Evolutionary conservation across 2,797 vertebrate species (phyloP).

Genomic region (Sarcophilus harrisii): DNA sequence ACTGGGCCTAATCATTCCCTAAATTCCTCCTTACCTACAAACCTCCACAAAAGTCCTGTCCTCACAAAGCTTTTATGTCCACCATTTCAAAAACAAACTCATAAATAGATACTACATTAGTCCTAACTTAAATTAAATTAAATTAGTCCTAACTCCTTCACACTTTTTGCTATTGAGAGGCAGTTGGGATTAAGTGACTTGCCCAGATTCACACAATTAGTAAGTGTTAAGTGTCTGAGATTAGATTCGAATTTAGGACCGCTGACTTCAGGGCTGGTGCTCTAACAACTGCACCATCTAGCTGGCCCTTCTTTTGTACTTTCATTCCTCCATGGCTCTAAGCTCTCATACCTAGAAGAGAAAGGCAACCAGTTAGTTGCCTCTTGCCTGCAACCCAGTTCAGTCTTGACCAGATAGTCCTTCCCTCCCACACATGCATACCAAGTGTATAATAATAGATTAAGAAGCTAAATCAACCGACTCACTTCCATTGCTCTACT

Average conservation of each 20-base stretch:
- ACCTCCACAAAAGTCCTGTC: background rate
- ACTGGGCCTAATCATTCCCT: background rate
- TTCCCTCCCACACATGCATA: background rate
- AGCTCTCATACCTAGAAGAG: background rate
- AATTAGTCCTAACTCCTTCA: constrained; percentile 5
- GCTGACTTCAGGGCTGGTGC: too few relatives aligned
- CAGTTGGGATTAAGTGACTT: too few relatives aligned
- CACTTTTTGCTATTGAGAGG: background rate
- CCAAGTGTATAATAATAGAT: background rate
- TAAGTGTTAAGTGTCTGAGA: too few relatives aligned
- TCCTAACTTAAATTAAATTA: too few relatives aligned
- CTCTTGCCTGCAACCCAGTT: background rate
- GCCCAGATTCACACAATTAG: too few relatives aligned
- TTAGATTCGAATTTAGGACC: too few relatives aligned
- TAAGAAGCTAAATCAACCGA: background rate
- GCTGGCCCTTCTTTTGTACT: too few relatives aligned
- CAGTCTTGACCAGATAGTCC: background rate
- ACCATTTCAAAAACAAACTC: background rate
- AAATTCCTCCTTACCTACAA: background rate
- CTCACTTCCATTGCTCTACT: background rate
- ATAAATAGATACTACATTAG: too few relatives aligned
- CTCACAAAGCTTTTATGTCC: background rate
- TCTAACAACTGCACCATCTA: too few relatives aligned
- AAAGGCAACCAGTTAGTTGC: background rate
- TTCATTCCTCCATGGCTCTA: background rate